phyloP scores from a whole-genome alignment of 2,113 vertebrate species.

The Procapra przewalskii region DNA sequence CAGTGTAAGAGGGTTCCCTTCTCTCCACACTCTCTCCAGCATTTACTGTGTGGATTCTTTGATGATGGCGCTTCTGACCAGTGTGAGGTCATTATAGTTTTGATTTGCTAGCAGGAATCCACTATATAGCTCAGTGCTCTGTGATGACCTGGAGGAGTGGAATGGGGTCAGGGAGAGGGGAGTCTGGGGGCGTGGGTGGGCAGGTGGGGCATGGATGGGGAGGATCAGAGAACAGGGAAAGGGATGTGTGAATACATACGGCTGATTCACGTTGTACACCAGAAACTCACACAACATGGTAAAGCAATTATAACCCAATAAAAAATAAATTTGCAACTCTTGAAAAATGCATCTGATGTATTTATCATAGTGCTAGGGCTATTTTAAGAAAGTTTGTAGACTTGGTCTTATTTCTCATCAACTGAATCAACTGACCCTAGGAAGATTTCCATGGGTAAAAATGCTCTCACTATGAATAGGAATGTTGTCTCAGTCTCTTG shows the following conservation, averaged over 20 bases:
- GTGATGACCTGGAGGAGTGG: background rate
- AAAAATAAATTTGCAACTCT: background rate
- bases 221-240: background rate
- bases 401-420: background rate
- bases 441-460: background rate
- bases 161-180: background rate
- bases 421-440: background rate
- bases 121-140: background rate
- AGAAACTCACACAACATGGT: background rate
- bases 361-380: background rate
- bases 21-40: background rate
- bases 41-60: background rate
- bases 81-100: background rate
- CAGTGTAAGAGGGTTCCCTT: background rate
- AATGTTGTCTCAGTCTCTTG: background rate
- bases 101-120: background rate
- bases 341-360: background rate
- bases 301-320: background rate
- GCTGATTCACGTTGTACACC: background rate
- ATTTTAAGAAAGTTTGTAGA: background rate
- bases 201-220: rapidly evolving
- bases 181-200: too few species aligned
- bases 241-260: background rate
- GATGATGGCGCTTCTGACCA: background rate
- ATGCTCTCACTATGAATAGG: background rate